phyloP scores from a whole-genome alignment of 2,888 invertebrate species.

The Altica lythri region DNA sequence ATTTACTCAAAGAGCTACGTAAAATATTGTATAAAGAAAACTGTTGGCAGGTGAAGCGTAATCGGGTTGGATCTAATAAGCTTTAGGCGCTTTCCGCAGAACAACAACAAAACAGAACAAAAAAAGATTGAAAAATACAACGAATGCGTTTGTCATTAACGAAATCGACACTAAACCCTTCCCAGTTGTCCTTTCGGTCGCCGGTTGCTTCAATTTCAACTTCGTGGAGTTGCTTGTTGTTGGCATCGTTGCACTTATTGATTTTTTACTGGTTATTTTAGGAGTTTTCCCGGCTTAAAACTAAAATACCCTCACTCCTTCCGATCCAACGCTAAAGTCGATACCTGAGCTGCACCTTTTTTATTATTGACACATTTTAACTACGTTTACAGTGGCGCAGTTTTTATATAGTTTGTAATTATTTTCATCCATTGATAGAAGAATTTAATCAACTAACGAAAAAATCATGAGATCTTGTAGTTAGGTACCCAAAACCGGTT shows the following conservation, averaged over 20 bases:
- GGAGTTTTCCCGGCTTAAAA: conserved; percentile 46
- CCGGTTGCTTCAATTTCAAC: conserved; percentile 6
- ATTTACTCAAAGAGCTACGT: too few species aligned
- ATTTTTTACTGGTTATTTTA: conserved; percentile 51
- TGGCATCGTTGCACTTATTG: conserved; percentile 49
- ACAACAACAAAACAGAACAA: too few species aligned
- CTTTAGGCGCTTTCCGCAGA: too few species aligned
- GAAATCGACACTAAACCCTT: background rate
- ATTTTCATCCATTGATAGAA: too few species aligned
- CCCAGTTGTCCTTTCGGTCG: background rate
- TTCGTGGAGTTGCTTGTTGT: conserved; percentile 36
- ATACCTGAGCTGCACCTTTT: conserved; percentile 36
- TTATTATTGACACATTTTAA: conserved; percentile 38
- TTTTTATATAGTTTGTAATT: too few species aligned
- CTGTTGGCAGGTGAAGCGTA: too few species aligned
- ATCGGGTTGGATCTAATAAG: too few species aligned
- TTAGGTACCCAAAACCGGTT: too few species aligned
- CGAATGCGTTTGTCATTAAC: background rate
- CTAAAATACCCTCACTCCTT: conserved; percentile 38
- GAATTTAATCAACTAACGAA: too few species aligned
- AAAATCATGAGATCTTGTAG: too few species aligned
- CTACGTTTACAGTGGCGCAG: conserved; percentile 25
- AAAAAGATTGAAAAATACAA: background rate
- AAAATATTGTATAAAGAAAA: too few species aligned
- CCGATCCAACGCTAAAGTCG: conserved; percentile 26